phyloP scores from a whole-genome alignment of 2,113 vertebrate species.

The Gnathonemus longibarbis region DNA sequence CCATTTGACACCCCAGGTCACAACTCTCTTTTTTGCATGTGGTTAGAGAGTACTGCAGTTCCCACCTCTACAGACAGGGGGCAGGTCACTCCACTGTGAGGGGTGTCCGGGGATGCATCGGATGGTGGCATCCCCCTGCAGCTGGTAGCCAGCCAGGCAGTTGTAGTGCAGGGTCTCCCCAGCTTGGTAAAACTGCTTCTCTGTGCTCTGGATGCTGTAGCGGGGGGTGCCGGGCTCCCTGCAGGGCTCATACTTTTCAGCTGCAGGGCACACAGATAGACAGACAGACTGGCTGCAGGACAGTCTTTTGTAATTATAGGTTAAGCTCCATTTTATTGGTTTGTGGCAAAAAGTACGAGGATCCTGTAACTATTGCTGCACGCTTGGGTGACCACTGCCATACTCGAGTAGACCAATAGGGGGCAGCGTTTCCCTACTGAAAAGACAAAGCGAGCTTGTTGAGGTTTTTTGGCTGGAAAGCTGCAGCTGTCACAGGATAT shows the following conservation, averaged over 20 bases:
- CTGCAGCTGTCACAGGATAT: background rate
- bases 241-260: slow-evolving; percentile 85
- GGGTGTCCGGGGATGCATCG: slow-evolving; percentile 88
- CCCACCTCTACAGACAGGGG: slow-evolving; percentile 80
- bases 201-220: slow-evolving; percentile 74
- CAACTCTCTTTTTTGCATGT: background rate
- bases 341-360: background rate
- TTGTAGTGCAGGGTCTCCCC: slow-evolving; percentile 81
- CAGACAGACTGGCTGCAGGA: background rate
- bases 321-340: background rate
- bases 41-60: background rate
- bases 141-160: slow-evolving; percentile 72
- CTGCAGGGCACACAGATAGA: slow-evolving; percentile 48
- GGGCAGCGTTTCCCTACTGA: background rate
- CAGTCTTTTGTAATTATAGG: background rate
- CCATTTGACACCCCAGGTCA: background rate
- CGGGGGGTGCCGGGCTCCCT: slow-evolving; percentile 77
- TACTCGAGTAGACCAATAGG: background rate
- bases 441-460: background rate
- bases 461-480: background rate
- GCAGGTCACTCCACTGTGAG: slow-evolving; percentile 82
- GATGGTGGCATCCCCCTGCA: slow-evolving; percentile 76
- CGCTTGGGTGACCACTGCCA: background rate
- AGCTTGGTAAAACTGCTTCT: slow-evolving; percentile 78
- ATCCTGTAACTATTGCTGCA: background rate